These are phyloP conservation scores for Corydoras maculifer DNA, from an alignment of 2,113 vertebrate species.

Conservation along the genomic window DNA sequence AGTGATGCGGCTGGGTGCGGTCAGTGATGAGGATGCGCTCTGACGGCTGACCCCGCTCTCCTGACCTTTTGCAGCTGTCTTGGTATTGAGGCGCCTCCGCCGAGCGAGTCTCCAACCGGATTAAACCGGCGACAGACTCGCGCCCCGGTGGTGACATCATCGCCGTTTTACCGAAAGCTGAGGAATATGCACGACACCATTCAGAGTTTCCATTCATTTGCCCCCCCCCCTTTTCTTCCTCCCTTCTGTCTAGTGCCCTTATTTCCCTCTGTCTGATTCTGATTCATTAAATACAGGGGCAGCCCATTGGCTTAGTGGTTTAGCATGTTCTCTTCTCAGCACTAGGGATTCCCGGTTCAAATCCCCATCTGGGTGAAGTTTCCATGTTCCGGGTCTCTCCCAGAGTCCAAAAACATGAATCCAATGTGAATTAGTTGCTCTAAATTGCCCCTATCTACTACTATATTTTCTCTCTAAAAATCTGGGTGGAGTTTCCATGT, in stretches of 20 bases:
- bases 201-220: slow-evolving; percentile 57
- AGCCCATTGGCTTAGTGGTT: no score
- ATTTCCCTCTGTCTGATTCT: slow-evolving; percentile 7
- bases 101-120: slow-evolving; percentile 48
- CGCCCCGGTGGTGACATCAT: slow-evolving; percentile 50
- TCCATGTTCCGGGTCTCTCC: not conserved
- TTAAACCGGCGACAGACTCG: slow-evolving; percentile 45
- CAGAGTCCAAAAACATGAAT: not conserved
- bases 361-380: not conserved
- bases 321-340: no score
- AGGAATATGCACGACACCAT: slow-evolving; percentile 47
- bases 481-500: no score
- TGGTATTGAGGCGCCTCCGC: slow-evolving; percentile 53
- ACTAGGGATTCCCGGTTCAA: no score
- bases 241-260: slow-evolving; percentile 8
- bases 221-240: slow-evolving; percentile 33
- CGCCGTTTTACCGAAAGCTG: slow-evolving; percentile 45
- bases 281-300: no score
- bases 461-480: no score
- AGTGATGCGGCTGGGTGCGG: slow-evolving; percentile 1
- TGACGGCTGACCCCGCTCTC: slow-evolving; percentile 50
- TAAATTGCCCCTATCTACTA: no score
- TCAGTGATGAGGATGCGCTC: slow-evolving; percentile 50
- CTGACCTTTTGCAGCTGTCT: slow-evolving; percentile 54
- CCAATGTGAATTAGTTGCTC: no score